Evolutionary conservation across 2,888 invertebrate species (phyloP).

Genomic region (Diaphora mendica): DNA sequence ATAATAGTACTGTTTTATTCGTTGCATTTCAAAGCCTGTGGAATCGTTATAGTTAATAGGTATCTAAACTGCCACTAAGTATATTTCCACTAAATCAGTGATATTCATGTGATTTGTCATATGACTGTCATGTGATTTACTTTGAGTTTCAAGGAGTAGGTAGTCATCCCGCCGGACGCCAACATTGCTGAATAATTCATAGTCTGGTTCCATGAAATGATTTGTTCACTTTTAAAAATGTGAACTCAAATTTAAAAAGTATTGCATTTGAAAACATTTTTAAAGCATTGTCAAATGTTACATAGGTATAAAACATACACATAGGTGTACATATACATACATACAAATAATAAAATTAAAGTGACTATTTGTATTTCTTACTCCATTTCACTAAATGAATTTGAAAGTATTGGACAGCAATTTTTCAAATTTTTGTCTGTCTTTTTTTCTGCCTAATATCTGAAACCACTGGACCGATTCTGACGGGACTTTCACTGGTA

Average conservation of each 20-base stretch:
- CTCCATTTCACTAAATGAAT: no score
- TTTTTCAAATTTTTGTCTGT: no score
- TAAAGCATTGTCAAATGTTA: no score
- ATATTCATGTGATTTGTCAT: constrained; percentile 17
- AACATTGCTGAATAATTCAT: constrained; percentile 10
- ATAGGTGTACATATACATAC: no score
- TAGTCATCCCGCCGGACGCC: neutral
- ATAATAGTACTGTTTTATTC: constrained; percentile 3
- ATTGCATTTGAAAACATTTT: neutral
- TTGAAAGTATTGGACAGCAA: no score
- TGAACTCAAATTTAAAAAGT: neutral
- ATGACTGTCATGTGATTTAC: constrained; percentile 26
- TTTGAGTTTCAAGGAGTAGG: constrained; percentile 5
- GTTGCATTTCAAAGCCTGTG: neutral
- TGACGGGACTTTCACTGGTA: no score
- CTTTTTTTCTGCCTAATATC: no score
- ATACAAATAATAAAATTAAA: no score
- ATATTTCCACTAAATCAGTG: constrained; percentile 18
- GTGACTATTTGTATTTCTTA: no score
- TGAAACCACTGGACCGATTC: no score
- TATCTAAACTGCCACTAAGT: neutral
- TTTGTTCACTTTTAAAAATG: neutral
- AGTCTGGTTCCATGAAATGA: neutral
- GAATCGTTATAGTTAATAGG: neutral
- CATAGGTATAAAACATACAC: no score